These are phyloP conservation scores for Dioctria linearis DNA, from an alignment of 2,888 invertebrate species.

Conservation along the genomic window DNA sequence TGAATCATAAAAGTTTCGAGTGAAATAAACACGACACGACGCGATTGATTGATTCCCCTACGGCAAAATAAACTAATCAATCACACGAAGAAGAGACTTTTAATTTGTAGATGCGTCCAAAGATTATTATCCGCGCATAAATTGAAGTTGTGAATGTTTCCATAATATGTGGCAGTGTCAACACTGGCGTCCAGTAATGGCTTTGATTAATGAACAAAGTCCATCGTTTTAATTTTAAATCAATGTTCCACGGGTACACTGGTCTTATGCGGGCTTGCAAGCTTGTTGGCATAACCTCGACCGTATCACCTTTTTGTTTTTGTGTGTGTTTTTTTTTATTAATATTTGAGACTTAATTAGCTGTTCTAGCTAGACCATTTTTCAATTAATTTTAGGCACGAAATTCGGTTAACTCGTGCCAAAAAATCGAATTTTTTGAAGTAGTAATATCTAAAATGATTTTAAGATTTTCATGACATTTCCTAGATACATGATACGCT, in stretches of 20 bases:
- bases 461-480: too few relatives aligned
- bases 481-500: too few relatives aligned
- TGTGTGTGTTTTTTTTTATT: too few relatives aligned
- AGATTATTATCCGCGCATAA: not conserved
- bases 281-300: not conserved
- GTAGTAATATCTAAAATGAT: too few relatives aligned
- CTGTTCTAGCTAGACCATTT: not conserved
- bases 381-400: constrained; percentile 25
- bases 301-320: not conserved
- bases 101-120: constrained; percentile 10
- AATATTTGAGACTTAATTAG: too few relatives aligned
- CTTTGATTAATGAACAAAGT: constrained; percentile 29
- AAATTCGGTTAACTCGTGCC: constrained; percentile 28
- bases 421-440: constrained; percentile 11
- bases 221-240: constrained; percentile 30
- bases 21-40: constrained; percentile 9
- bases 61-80: constrained; percentile 13
- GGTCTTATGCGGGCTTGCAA: not conserved
- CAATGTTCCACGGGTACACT: not conserved
- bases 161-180: constrained; percentile 19
- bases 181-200: constrained; percentile 15
- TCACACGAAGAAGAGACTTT: constrained; percentile 23
- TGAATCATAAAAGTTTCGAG: not conserved
- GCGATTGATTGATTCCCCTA: not conserved
- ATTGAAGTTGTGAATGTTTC: constrained; percentile 9